Conservation (phyloP, 2,113 vertebrate genomes). For the Cynoglossus semilaevis region DNA sequence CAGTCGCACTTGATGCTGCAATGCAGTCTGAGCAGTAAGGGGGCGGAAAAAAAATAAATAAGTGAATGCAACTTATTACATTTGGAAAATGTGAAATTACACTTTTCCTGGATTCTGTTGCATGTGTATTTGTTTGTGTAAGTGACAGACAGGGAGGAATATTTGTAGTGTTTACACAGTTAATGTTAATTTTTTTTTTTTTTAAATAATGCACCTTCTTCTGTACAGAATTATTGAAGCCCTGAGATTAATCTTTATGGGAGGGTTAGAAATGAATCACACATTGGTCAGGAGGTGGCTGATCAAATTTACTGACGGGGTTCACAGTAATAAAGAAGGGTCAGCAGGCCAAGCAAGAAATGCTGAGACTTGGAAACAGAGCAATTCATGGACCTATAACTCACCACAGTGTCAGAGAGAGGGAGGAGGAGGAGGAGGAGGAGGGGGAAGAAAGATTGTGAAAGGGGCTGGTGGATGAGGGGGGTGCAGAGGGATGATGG, state of each 20-base stretch:
- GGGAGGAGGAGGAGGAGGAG: not conserved
- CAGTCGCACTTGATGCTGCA: conserved; percentile 3
- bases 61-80: not conserved
- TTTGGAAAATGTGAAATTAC: not conserved
- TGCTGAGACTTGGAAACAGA: conserved; percentile 62
- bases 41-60: not conserved
- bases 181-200: no score
- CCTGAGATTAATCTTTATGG: conserved; percentile 21
- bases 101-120: not conserved
- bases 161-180: no score
- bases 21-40: not conserved
- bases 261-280: conserved; percentile 54
- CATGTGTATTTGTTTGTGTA: not conserved
- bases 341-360: conserved; percentile 49
- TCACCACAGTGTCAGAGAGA: conserved; percentile 34
- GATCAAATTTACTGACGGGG: conserved; percentile 56
- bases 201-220: not conserved
- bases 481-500: not conserved
- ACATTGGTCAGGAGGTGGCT: conserved; percentile 29
- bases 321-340: conserved; percentile 53
- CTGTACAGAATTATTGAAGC: not conserved
- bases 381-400: conserved; percentile 62
- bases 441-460: conserved; percentile 21
- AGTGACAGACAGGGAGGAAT: not conserved
- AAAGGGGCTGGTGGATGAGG: not conserved